Percentiles rank a stretch among this genome's conserved stretches.
Conservation (phyloP, 2,797 vertebrate species). For the Rhynchonycteris naso region DNA sequence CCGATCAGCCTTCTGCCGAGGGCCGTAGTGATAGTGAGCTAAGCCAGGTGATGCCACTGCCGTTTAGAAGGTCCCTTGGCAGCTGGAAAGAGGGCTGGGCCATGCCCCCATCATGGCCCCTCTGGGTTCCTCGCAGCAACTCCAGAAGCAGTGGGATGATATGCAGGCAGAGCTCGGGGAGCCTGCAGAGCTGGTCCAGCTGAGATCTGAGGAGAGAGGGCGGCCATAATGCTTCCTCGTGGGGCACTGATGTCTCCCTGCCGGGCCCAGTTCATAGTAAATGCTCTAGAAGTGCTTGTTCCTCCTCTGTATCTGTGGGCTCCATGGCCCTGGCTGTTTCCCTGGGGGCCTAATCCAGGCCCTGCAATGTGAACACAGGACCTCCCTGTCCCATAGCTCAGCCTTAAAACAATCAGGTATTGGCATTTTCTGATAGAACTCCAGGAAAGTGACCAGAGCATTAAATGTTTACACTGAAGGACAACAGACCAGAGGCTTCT, state of each 20-base stretch:
- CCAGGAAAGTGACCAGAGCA: background rate
- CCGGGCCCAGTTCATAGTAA: background rate
- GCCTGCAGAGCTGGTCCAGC: background rate
- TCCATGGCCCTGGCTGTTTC: background rate
- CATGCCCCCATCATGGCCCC: background rate
- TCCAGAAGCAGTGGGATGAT: background rate
- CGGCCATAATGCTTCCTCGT: accelerated
- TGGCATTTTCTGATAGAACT: background rate
- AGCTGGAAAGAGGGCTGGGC: background rate
- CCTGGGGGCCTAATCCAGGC: background rate
- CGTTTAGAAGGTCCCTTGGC: background rate
- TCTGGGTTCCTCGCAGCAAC: background rate
- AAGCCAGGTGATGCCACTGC: background rate
- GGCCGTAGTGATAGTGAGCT: background rate
- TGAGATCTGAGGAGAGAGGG: background rate
- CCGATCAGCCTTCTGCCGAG: background rate
- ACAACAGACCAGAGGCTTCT: background rate
- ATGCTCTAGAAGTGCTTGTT: accelerated
- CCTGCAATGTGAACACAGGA: background rate
- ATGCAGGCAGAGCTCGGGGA: background rate
- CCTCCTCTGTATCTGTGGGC: background rate
- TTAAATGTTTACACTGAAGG: background rate
- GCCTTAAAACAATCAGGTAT: background rate
- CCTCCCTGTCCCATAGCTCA: background rate
- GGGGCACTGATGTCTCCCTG: background rate